Percentiles rank a stretch among this genome's conserved stretches.
phyloP scores from a whole-genome alignment of 2,113 vertebrate species.

The Notarius quadriscutis region DNA sequence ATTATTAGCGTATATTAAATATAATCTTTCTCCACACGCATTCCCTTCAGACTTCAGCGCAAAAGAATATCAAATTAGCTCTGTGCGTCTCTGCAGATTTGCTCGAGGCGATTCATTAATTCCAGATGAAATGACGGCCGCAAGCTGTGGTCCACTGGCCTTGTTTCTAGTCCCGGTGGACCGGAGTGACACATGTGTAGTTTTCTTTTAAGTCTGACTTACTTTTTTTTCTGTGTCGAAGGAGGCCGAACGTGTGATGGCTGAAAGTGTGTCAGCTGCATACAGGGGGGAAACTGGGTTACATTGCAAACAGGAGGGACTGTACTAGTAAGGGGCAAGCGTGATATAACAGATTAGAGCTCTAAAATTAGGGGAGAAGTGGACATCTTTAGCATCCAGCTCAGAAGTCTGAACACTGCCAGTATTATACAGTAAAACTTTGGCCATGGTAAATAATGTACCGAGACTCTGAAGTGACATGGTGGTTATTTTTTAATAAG shows the following conservation, averaged over 20 bases:
- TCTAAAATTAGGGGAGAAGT: background rate
- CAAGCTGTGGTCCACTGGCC: conserved; percentile 76
- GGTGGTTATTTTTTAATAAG: conserved; percentile 1
- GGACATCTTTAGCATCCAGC: background rate
- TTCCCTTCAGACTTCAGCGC: conserved; percentile 60
- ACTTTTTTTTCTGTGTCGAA: conserved; percentile 65
- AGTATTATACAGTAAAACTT: background rate
- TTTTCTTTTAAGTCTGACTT: conserved; percentile 83
- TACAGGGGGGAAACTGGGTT: conserved; percentile 35
- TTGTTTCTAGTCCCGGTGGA: conserved; percentile 70
- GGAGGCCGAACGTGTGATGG: conserved; percentile 53
- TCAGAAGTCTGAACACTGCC: background rate
- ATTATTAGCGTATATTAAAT: conserved; percentile 20
- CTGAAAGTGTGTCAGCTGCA: conserved; percentile 69
- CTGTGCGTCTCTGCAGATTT: conserved; percentile 69
- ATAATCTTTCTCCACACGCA: conserved; percentile 51
- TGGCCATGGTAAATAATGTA: background rate
- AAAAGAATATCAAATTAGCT: conserved; percentile 75
- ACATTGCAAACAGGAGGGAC: conserved; percentile 40
- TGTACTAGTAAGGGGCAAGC: background rate
- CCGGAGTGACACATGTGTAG: conserved; percentile 65
- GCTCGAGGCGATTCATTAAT: conserved; percentile 74
- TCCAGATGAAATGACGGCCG: conserved; percentile 74
- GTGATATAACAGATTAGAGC: background rate
- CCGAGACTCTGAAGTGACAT: background rate